Evolutionary conservation across 2,113 vertebrate species (phyloP), one percentile per base, ranked within the genome.

Genomic region (crab-eating macaque (Macaca fascicularis)): DNA sequence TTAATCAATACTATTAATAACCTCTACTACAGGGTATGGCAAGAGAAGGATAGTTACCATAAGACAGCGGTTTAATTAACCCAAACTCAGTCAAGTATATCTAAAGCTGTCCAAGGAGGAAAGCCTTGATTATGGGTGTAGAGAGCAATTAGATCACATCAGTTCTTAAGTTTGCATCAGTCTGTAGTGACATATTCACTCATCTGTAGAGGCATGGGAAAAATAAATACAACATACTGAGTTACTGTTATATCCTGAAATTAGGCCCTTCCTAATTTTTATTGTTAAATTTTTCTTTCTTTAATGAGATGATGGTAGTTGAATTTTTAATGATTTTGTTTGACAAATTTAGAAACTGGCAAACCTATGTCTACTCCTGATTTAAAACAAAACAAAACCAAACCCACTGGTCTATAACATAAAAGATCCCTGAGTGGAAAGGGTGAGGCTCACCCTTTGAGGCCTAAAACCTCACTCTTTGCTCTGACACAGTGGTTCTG

Each of bases 201-300:
- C 38, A 4, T 76, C 57, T 40, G 2, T 14, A n/a, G 64, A 91
- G 35, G 52, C 32, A 67, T 6, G 20, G 72, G 64, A 64, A 89
- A 83, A 88, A 48, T 38, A 69, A 90, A 50, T 59, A 83, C 0
- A 43, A 22, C 10, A 13, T 16, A 45, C 13, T 82, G 50, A 82
- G 22, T 67, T 95, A 4, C n/a, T 17, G 19, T 74, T 78, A 43
- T 55, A 50, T 59, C n/a, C 4, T 84, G 13, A 75, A 95, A 48
- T 89, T 16, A 35, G 13, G 27, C 76, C 67, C 81, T 96, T 91
- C 38, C 57, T 94, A 75, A 32, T 25, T 45, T 74, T 84, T 76
- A 25, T 81, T 92, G 45, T 93, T 80, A 59, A 59, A 74, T 25
- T 80, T 72, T 83, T 27, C 84, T 90, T 69, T 90, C 87, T 93